Conservation (phyloP, 2,888 invertebrate species). For the Entomobrya multifasciata region DNA sequence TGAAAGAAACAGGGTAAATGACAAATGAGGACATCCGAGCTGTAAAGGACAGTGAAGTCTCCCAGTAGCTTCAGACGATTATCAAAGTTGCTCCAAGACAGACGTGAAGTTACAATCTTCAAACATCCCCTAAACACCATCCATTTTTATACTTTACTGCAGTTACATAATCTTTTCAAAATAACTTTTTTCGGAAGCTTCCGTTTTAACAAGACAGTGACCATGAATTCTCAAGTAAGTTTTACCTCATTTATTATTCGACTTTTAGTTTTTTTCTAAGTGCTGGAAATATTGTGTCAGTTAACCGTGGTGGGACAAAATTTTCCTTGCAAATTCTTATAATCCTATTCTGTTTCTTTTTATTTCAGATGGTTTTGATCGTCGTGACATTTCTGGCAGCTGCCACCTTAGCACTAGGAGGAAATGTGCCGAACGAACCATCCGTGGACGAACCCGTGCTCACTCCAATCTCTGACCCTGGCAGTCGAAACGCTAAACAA, state of each 20-base stretch:
- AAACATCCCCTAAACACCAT: neutral
- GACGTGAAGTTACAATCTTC: slow-evolving; percentile 11
- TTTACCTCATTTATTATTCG: neutral
- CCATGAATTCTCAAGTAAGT: slow-evolving; percentile 63
- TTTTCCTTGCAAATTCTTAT: neutral
- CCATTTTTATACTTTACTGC: neutral
- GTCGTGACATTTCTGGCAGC: slow-evolving; percentile 51
- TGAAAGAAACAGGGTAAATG: too few species aligned
- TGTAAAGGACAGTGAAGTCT: slow-evolving; percentile 45
- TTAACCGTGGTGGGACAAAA: neutral
- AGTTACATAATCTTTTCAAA: neutral
- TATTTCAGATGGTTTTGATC: slow-evolving; percentile 40
- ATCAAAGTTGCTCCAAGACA: slow-evolving; percentile 3
- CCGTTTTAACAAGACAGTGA: neutral
- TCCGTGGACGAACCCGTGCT: neutral
- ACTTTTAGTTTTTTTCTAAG: too few species aligned
- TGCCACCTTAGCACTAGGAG: slow-evolving; percentile 50
- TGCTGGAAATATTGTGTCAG: too few species aligned
- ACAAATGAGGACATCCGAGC: slow-evolving; percentile 26
- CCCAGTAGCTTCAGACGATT: neutral
- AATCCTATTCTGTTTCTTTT: neutral
- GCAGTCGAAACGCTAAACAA: slow-evolving; percentile 16
- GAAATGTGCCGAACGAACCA: neutral
- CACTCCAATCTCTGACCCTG: neutral
- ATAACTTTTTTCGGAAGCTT: slow-evolving; percentile 4